phyloP scores from a whole-genome alignment of 2,797 vertebrate species.

The Ctenochaetus hawaiiensis region DNA sequence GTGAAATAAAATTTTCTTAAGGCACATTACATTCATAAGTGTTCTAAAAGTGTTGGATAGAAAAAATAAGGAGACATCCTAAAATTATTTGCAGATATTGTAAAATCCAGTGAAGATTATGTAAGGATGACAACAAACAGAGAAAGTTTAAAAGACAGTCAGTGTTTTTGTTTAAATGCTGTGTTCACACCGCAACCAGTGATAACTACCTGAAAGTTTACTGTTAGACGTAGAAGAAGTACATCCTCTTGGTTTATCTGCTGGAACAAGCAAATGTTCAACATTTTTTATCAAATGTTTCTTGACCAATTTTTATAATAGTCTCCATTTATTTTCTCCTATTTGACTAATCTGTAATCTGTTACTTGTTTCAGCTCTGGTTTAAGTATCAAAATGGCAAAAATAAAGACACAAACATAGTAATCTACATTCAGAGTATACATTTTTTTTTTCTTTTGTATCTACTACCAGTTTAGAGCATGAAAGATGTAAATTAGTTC shows the following conservation, averaged over 20 bases:
- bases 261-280: neutral
- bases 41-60: neutral
- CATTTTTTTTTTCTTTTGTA: neutral
- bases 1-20: neutral
- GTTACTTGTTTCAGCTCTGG: neutral
- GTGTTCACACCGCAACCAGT: no score
- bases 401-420: neutral
- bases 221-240: no score
- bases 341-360: no score
- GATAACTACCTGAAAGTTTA: no score
- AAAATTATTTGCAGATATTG: neutral
- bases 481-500: conserved; percentile 9
- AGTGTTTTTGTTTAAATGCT: no score
- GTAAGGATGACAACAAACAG: no score
- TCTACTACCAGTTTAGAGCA: conserved; percentile 3
- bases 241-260: neutral
- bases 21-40: neutral
- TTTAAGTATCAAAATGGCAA: neutral
- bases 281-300: neutral
- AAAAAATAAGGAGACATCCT: neutral
- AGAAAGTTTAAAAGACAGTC: no score
- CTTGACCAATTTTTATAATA: neutral
- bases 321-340: neutral
- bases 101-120: neutral
- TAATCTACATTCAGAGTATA: neutral